phyloP scores from a whole-genome alignment of 2,797 vertebrate species.

The Alectoris magna region DNA sequence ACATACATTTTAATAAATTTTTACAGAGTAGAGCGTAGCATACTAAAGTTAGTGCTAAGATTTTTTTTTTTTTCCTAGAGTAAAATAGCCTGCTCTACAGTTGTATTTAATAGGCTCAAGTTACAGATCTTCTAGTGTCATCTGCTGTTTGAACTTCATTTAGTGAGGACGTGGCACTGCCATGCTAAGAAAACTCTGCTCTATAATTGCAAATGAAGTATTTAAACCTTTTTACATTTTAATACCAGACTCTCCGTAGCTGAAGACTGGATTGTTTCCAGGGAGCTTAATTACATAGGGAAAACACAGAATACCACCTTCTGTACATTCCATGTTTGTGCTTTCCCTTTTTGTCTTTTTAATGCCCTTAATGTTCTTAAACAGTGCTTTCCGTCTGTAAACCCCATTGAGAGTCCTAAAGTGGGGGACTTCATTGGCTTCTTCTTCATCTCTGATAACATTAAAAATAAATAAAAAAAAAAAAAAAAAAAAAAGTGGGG shows the following conservation, averaged over 20 bases:
- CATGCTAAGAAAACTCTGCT: neutral
- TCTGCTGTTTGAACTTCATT: slow-evolving; percentile 14
- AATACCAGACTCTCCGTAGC: neutral
- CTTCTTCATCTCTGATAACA: neutral
- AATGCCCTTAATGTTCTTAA: neutral
- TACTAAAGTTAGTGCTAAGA: neutral
- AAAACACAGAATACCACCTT: neutral
- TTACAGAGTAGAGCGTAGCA: neutral
- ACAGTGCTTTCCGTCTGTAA: neutral
- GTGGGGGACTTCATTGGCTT: neutral
- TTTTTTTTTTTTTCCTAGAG: neutral
- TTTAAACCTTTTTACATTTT: slow-evolving; percentile 43
- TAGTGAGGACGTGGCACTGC: slow-evolving; percentile 26
- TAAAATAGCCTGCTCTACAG: neutral
- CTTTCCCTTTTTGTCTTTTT: neutral
- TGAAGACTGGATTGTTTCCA: slow-evolving; percentile 35
- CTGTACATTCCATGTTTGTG: neutral
- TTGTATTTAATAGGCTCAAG: neutral
- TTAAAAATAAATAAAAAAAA: neutral
- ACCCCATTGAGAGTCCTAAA: neutral
- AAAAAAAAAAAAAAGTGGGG: neutral
- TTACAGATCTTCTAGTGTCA: neutral
- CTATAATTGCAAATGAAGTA: slow-evolving; percentile 44
- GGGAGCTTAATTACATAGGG: neutral
- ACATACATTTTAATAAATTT: neutral